A percentile compares a stretch with the other conserved stretches of the same genome.
phyloP scores from a whole-genome alignment of 2,888 invertebrate species.

The Urechis unicinctus region DNA sequence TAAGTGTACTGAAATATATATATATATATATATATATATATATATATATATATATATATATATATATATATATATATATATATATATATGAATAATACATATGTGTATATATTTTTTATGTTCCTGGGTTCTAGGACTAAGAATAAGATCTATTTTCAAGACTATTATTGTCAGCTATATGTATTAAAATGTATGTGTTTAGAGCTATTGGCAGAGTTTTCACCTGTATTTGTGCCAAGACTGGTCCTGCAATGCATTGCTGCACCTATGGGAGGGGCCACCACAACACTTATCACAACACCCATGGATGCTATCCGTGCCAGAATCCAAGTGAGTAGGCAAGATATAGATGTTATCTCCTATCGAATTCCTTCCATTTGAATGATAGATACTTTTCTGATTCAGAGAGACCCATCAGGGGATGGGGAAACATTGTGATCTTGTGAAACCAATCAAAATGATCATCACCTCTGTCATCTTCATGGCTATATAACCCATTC shows the following conservation, averaged over 20 bases:
- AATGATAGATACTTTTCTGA: no score
- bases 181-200: slow-evolving; percentile 6
- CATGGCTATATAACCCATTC: not conserved
- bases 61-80: slow-evolving; percentile 10
- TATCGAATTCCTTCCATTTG: no score
- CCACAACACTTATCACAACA: slow-evolving; percentile 89
- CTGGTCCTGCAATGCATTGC: slow-evolving; percentile 82
- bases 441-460: no score
- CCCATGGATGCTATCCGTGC: slow-evolving; percentile 89
- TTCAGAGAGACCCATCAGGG: no score
- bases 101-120: no score
- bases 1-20: slow-evolving; percentile 51
- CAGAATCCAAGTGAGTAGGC: slow-evolving; percentile 77
- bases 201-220: slow-evolving; percentile 26
- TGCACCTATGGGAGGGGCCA: slow-evolving; percentile 86
- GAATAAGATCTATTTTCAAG: no score
- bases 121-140: no score
- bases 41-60: slow-evolving; percentile 8
- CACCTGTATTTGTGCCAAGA: slow-evolving; percentile 58
- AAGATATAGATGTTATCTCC: no score
- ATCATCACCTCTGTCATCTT: not conserved
- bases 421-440: no score
- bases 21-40: no score
- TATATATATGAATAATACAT: no score
- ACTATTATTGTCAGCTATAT: not conserved